Percentiles rank a stretch among this genome's conserved stretches.
Evolutionary conservation across 1,140 invertebrate species (phyloP).

Genomic region (Cepaea nemoralis): DNA sequence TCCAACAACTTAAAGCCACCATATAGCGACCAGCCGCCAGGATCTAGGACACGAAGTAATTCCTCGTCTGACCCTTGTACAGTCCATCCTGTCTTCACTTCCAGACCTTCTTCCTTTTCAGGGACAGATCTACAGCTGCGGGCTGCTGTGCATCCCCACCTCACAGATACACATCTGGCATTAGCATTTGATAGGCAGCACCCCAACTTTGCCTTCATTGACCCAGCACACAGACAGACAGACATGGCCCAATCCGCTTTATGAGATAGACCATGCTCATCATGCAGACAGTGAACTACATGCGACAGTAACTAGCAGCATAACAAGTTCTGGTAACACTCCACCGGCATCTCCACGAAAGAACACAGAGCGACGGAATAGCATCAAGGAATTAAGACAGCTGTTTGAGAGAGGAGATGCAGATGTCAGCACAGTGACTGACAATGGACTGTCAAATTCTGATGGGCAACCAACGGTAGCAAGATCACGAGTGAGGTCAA

Average conservation of each 20-base stretch:
- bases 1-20: slow-evolving; percentile 47
- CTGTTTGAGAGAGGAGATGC: slow-evolving; percentile 52
- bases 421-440: background rate
- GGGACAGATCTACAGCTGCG: background rate
- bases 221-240: background rate
- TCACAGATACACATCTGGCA: background rate
- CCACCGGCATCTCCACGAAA: slow-evolving; percentile 26
- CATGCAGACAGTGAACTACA: background rate
- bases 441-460: background rate
- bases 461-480: background rate
- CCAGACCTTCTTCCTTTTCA: background rate
- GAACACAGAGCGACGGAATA: slow-evolving; percentile 56
- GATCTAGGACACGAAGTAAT: slow-evolving; percentile 59
- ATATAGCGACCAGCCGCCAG: slow-evolving; percentile 51
- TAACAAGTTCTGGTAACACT: slow-evolving; percentile 9
- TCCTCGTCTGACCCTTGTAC: slow-evolving; percentile 63
- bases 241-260: background rate
- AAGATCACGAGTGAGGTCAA: slow-evolving; percentile 9
- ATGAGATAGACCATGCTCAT: background rate
- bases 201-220: background rate
- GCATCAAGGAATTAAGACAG: slow-evolving; percentile 65
- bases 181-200: background rate
- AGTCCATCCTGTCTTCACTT: slow-evolving; percentile 12
- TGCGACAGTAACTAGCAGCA: background rate
- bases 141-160: background rate